phyloP scores from a whole-genome alignment of 2,113 vertebrate genomes.

The Engystomops pustulosus region DNA sequence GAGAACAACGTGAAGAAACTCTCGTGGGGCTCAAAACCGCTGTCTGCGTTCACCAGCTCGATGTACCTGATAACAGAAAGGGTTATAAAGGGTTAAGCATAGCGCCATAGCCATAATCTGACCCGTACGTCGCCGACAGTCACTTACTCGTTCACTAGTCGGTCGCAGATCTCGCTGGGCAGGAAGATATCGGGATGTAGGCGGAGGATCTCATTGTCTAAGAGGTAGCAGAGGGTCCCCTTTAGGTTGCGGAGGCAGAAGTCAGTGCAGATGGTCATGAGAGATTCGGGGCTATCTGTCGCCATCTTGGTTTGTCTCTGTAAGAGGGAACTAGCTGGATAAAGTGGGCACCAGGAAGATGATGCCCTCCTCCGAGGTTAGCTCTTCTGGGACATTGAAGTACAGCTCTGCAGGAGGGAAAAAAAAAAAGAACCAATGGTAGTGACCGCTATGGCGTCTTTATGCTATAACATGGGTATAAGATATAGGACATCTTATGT shows the following conservation, averaged over 20 bases:
- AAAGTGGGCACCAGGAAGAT: constrained; percentile 24
- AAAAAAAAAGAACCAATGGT: too few species aligned
- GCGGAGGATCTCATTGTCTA: constrained; percentile 82
- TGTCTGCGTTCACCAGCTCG: constrained; percentile 92
- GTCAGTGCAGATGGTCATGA: constrained; percentile 88
- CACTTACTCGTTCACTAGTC: constrained; percentile 90
- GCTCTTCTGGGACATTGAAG: not conserved
- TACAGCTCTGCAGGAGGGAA: not conserved
- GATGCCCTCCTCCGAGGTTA: constrained; percentile 57
- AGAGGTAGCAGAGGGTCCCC: constrained; percentile 91
- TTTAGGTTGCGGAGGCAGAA: constrained; percentile 93
- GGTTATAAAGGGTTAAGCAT: not conserved
- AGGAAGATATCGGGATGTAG: constrained; percentile 93
- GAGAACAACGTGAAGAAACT: constrained; percentile 96
- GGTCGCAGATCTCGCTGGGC: constrained; percentile 97
- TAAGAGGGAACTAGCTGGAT: constrained; percentile 29
- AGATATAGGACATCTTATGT: too few species aligned
- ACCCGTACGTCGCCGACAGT: too few species aligned
- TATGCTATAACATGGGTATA: not conserved
- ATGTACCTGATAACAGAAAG: constrained; percentile 81
- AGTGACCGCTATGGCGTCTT: not conserved
- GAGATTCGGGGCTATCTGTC: constrained; percentile 89
- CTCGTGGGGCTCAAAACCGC: constrained; percentile 87
- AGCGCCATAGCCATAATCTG: not conserved
- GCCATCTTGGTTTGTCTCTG: constrained; percentile 71